A percentile compares a stretch with the other conserved stretches of the same genome.
Evolutionary conservation across 1,140 invertebrate genomes (phyloP).

Genomic region (Diachasmimorpha longicaudata): DNA sequence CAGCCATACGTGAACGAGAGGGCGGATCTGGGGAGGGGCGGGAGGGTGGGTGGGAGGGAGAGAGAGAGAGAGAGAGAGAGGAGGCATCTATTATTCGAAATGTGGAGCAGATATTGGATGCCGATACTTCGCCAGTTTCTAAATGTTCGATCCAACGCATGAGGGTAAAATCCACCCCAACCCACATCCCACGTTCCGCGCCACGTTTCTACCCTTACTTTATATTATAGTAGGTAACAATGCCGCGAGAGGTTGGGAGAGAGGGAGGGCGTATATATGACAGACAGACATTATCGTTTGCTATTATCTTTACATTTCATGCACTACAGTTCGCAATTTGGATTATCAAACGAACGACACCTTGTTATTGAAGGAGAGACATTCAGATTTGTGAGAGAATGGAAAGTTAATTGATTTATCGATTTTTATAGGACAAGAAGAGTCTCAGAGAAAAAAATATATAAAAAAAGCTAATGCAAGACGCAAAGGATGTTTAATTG

Average conservation of each 20-base stretch:
- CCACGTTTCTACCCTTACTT: not conserved
- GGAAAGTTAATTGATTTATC: too few species aligned
- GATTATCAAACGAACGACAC: not conserved
- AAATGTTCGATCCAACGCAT: conserved; percentile 44
- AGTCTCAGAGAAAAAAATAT: too few species aligned
- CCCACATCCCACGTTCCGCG: not conserved
- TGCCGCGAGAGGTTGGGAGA: not conserved
- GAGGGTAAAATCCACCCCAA: conserved; percentile 6
- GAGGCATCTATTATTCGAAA: conserved; percentile 2
- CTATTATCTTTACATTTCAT: not conserved
- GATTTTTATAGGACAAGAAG: too few species aligned
- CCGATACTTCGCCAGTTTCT: conserved; percentile 40
- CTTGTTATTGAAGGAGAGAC: not conserved
- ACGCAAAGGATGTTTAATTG: too few species aligned
- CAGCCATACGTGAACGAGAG: conserved; percentile 23
- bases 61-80: too few species aligned
- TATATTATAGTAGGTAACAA: not conserved
- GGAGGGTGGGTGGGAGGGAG: not conserved
- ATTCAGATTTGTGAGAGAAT: too few species aligned
- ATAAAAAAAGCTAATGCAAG: too few species aligned
- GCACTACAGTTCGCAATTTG: not conserved
- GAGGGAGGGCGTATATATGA: not conserved
- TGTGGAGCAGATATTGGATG: conserved; percentile 51
- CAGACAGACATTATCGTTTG: not conserved
- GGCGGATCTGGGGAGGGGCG: not conserved